Base-by-base conservation (phyloP, 2,888 invertebrate species). In the Drosophila eohydei region DNA sequence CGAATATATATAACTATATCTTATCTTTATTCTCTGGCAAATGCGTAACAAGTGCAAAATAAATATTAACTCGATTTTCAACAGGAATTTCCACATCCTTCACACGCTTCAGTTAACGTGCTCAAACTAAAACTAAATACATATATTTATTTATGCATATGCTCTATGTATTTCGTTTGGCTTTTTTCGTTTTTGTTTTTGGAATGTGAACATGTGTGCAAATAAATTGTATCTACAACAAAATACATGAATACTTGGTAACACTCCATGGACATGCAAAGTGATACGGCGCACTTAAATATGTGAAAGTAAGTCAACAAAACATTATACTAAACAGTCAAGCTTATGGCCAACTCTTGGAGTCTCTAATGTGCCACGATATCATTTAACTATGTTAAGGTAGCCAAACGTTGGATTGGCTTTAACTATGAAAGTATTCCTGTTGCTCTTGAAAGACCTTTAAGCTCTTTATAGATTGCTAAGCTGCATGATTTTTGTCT, bases 151-250 rank as follows among this genome's bases (percentile, higher is more conserved):
- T 69, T 74, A 76, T 85, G 71, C 88, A 88, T 83, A 89, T 86
- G 88, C 69, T 77, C 68, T 64, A 75, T 72, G 34, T 75, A 75
- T 73, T 60, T 71, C 62, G 67, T 63, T 54, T 3, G 52, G 9
- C 14, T 51, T 36, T 38, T 32, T 46, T 21, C 21, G 21, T 21
- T 21, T 48, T 32, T 30, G 9, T 51, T 52, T 71, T 57, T 62
- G 57, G 60, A 89, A 88, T 89, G 80, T 75, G 85, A 88, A 79
- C 89, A 89, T 91, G 86, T 89, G 89, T 83, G 90, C 86, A 89
- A 91, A 91, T 89, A 90, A 81, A 62, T 90, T 80, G 55, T 81
- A 78, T 61, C 72, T 75, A 64, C 66, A 67, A 63, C 50, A 61
- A 66, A 71, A 71, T 58, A 71, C 69, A 68, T 66, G 67, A 71